Conservation (phyloP, 2,888 invertebrate species). For the Pseudolycoriella hygida region DNA sequence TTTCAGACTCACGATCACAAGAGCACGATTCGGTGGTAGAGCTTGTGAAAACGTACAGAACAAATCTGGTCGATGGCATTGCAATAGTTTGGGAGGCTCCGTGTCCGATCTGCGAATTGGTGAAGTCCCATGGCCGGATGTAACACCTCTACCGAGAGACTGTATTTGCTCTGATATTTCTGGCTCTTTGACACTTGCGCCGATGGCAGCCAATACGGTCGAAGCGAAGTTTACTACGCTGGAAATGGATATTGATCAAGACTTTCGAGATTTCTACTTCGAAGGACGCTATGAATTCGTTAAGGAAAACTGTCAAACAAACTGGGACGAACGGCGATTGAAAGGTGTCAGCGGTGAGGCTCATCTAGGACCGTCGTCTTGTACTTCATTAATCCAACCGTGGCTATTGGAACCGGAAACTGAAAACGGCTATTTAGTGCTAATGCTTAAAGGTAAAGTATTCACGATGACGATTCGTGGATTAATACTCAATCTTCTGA, state of each 20-base stretch:
- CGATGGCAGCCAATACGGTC: slow-evolving; percentile 49
- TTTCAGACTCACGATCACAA: slow-evolving; percentile 9
- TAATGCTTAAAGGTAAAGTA: slow-evolving; percentile 42
- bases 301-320: slow-evolving; percentile 37
- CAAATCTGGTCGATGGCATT: slow-evolving; percentile 45
- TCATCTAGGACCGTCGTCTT: slow-evolving; percentile 42
- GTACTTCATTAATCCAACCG: slow-evolving; percentile 36
- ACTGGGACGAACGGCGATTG: slow-evolving; percentile 44
- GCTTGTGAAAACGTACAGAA: slow-evolving; percentile 8
- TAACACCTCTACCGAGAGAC: slow-evolving; percentile 43
- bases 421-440: slow-evolving; percentile 48
- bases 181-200: slow-evolving; percentile 44
- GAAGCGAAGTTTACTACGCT: slow-evolving; percentile 57
- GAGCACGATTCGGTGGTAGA: slow-evolving; percentile 9
- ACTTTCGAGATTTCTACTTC: slow-evolving; percentile 62
- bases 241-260: slow-evolving; percentile 65
- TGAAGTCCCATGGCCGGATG: slow-evolving; percentile 51
- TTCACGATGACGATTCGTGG: too few species aligned
- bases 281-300: slow-evolving; percentile 54
- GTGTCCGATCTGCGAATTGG: slow-evolving; percentile 42
- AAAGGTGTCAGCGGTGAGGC: slow-evolving; percentile 59
- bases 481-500: too few species aligned
- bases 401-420: slow-evolving; percentile 63
- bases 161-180: slow-evolving; percentile 55
- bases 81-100: slow-evolving; percentile 29